Evolutionary conservation across 2,113 vertebrate species (phyloP).

Genomic region (Limanda limanda): DNA sequence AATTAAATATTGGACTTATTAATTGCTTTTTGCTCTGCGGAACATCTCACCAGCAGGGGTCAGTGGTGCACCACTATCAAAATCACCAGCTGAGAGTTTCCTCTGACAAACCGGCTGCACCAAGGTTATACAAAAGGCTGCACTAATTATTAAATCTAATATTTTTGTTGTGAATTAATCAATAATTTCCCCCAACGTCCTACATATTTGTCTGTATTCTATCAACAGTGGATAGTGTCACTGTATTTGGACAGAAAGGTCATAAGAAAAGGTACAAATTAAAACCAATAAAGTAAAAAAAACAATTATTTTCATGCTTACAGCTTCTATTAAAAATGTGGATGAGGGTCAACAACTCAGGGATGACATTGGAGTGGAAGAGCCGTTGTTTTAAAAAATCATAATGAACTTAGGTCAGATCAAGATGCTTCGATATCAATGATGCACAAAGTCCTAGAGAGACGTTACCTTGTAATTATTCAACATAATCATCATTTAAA

Average conservation of each 20-base stretch:
- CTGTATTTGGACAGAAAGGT: background rate
- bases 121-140: slow-evolving; percentile 1
- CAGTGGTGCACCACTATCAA: slow-evolving; percentile 69
- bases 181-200: background rate
- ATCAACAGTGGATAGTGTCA: background rate
- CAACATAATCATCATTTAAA: slow-evolving; percentile 55
- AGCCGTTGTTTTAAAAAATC: slow-evolving; percentile 38
- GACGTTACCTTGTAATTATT: slow-evolving; percentile 40
- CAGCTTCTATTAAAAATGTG: slow-evolving; percentile 39
- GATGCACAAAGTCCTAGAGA: slow-evolving; percentile 51
- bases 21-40: background rate
- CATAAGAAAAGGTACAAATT: background rate
- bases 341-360: slow-evolving; percentile 47
- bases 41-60: slow-evolving; percentile 69
- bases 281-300: background rate
- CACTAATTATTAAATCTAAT: slow-evolving; percentile 1
- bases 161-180: background rate
- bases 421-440: slow-evolving; percentile 36
- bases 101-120: slow-evolving; percentile 11
- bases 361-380: slow-evolving; percentile 11
- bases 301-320: slow-evolving; percentile 36
- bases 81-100: background rate
- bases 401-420: slow-evolving; percentile 57
- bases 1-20: background rate
- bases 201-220: background rate